A percentile compares a stretch with the other conserved stretches of the same genome.
Conservation (phyloP, 2,797 vertebrate species). For the Acanthurus lineatus region DNA sequence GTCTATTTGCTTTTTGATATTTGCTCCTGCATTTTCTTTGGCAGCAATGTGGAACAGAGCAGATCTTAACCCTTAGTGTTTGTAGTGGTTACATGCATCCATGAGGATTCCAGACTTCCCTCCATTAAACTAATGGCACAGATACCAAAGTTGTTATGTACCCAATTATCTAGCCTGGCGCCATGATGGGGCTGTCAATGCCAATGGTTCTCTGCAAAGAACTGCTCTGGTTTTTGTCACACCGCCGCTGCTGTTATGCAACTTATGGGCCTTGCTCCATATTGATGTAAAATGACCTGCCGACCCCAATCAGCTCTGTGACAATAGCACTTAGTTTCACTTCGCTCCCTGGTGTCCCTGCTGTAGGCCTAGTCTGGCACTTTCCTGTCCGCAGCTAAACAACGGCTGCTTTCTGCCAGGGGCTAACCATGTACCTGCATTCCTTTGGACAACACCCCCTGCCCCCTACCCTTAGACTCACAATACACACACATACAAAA, state of each 20-base stretch:
- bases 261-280: constrained; percentile 49
- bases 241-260: constrained; percentile 58
- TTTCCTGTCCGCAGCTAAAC: constrained; percentile 40
- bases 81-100: constrained; percentile 5
- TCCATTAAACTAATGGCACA: constrained; percentile 34
- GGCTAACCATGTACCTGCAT: constrained; percentile 67
- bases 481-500: constrained; percentile 7
- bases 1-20: not conserved
- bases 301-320: constrained; percentile 57
- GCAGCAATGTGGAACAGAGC: not conserved
- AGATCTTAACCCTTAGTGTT: not conserved
- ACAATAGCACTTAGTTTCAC: constrained; percentile 52
- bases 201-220: constrained; percentile 37
- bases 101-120: not conserved
- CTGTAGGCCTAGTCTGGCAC: constrained; percentile 41
- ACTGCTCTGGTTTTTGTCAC: constrained; percentile 58
- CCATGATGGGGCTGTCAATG: constrained; percentile 35
- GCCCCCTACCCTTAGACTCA: constrained; percentile 6
- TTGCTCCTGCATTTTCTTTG: not conserved
- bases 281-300: constrained; percentile 52
- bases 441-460: constrained; percentile 48
- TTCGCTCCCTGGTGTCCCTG: constrained; percentile 20
- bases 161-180: constrained; percentile 38
- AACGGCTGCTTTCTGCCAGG: constrained; percentile 61
- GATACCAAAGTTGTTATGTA: constrained; percentile 29